These are phyloP conservation scores for Oxyruncus cristatus DNA, from an alignment of 2,113 vertebrate species.

Conservation along the genomic window DNA sequence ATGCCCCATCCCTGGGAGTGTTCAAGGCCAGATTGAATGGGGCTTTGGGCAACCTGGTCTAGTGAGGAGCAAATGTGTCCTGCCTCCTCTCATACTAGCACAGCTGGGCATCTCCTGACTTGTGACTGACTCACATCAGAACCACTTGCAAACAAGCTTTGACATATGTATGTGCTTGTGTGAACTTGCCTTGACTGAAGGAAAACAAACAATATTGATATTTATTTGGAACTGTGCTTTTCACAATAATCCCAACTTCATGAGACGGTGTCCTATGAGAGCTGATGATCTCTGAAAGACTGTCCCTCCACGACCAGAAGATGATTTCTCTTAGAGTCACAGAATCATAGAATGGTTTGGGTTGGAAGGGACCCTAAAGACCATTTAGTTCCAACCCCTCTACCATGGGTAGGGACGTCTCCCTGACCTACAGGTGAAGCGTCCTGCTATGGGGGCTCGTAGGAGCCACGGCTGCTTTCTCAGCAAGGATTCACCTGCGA, in stretches of 20 bases:
- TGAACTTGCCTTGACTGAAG: neutral
- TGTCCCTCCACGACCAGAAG: neutral
- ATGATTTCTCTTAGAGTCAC: neutral
- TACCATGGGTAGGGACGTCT: neutral
- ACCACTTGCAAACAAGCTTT: neutral
- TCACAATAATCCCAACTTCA: neutral
- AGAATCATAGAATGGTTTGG: neutral
- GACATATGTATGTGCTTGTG: neutral
- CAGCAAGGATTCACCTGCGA: neutral
- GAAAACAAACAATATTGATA: neutral
- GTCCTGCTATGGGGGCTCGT: no score
- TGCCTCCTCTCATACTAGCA: rapidly evolving
- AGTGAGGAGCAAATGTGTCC: neutral
- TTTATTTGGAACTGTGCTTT: neutral
- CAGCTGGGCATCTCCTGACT: neutral
- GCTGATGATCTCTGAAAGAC: neutral
- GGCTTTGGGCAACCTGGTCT: neutral
- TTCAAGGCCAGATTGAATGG: neutral
- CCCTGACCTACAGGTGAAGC: neutral
- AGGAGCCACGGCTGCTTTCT: neutral
- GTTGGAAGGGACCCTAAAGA: neutral
- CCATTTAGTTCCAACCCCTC: neutral
- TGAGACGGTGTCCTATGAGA: neutral
- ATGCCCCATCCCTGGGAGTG: neutral
- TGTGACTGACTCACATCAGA: rapidly evolving